These are phyloP conservation scores for Cryptocephalus primarius DNA, from an alignment of 2,888 invertebrate species.

Conservation along the genomic window DNA sequence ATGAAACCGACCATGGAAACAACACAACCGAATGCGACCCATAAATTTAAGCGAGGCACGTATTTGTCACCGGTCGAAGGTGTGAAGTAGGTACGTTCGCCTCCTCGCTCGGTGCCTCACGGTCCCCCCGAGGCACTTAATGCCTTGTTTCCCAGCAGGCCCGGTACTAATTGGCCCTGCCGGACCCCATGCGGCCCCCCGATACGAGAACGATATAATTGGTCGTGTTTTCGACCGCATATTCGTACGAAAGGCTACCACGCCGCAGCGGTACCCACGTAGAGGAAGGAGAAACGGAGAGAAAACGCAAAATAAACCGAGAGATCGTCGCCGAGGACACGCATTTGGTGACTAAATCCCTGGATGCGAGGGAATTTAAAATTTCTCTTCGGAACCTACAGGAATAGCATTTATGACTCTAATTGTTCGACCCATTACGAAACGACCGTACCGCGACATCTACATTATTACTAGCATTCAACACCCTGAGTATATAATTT, in stretches of 20 bases:
- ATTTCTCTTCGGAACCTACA: too few relatives aligned
- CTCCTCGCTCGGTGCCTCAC: not conserved
- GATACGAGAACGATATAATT: conserved; percentile 16
- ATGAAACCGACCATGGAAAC: too few relatives aligned
- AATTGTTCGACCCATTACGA: too few relatives aligned
- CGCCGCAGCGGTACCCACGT: not conserved
- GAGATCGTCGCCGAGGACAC: too few relatives aligned
- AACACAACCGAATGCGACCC: too few relatives aligned
- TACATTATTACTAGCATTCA: too few relatives aligned
- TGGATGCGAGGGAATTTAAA: too few relatives aligned
- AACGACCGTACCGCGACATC: too few relatives aligned
- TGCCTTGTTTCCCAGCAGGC: conserved; percentile 37
- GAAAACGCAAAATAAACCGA: not conserved
- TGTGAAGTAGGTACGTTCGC: not conserved
- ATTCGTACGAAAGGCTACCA: not conserved
- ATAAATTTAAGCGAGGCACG: too few relatives aligned
- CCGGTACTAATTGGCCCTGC: conserved; percentile 34
- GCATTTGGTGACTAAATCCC: too few relatives aligned
- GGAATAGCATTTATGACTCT: too few relatives aligned
- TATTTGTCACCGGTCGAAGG: not conserved
- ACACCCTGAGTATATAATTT: too few relatives aligned
- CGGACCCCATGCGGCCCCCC: conserved; percentile 20
- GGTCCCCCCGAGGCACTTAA: conserved; percentile 19
- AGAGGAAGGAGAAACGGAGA: not conserved
- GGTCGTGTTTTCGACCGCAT: conserved; percentile 10